Base-by-base conservation (phyloP, 1,140 invertebrate genomes). In the Bombus turneri region DNA sequence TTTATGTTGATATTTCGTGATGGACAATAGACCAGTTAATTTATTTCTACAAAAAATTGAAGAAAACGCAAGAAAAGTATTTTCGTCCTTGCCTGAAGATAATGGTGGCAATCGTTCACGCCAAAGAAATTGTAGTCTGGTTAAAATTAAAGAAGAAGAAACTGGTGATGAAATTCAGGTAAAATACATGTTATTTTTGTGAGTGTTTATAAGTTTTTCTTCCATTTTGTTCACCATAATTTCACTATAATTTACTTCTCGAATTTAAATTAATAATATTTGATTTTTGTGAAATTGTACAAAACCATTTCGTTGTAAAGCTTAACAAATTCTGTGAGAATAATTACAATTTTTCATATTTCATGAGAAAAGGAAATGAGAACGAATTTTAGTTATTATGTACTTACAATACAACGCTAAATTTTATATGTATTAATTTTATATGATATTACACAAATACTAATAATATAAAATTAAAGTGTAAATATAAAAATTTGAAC, bases 141-240 rank as follows among this genome's bases (percentile, higher is more conserved):
- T 94, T 28, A 95, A 95, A 85, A 94, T 96, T 68, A 95, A 96
- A 86, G 95, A 95, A 85, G 95, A 96, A 90, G 82, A 94, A 81
- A 93, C 94, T 37, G 95, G 94, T 81, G 95, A 96, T 91, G 95
- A 96, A 90, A 95, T 96, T 82, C 95, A 95, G 94, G 95, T 96
- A 91, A 85, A 87, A 81, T 78, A 88, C 71, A 34, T 41, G 28
- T 64, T 13, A 72, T n/a, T n/a, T n/a, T 72, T 72, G 18, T 53
- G 47, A 22, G 5, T 72, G 15, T 25, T 5, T 18, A 31, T 43
- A 31, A 66, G 1, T 41, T 43, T 71, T 41, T 22, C 39, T 31
- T 28, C 59, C 8, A 31, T 72, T 25, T 31, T 22, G n/a, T 41
- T 59, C 8, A 2, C 3, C 18, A 22, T 37, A 13, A 28, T n/a